A percentile compares a stretch with the other conserved stretches of the same genome.
These are phyloP conservation scores for Hirtodrosophila histrioides DNA, from an alignment of 2,888 invertebrate genomes.

Conservation along the genomic window DNA sequence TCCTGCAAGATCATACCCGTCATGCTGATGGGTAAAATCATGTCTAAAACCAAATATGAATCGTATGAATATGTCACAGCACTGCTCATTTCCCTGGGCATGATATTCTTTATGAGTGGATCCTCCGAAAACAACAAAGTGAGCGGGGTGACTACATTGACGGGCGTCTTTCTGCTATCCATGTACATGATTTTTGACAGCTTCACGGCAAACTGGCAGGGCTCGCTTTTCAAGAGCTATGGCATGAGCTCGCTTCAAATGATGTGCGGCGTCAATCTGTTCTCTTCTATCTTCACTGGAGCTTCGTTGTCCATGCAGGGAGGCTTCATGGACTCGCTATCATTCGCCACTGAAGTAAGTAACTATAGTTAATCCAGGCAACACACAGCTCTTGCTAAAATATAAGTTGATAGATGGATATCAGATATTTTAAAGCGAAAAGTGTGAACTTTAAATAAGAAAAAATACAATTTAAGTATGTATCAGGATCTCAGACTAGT, in stretches of 20 bases:
- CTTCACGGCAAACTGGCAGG: constrained; percentile 99
- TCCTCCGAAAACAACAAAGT: constrained; percentile 88
- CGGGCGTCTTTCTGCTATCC: constrained; percentile 93
- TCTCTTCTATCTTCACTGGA: constrained; percentile 94
- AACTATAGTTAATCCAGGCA: no score
- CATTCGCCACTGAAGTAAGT: constrained; percentile 89
- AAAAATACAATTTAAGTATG: no score
- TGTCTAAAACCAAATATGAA: constrained; percentile 94
- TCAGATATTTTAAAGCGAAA: no score
- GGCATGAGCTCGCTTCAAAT: constrained; percentile 93
- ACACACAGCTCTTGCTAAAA: no score
- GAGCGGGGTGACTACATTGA: constrained; percentile 90
- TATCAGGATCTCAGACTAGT: no score
- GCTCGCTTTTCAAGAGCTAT: constrained; percentile 92
- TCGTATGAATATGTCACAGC: constrained; percentile 97
- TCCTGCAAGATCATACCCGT: constrained; percentile 99
- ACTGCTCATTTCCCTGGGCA: constrained; percentile 94
- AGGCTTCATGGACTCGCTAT: constrained; percentile 89
- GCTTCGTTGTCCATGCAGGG: constrained; percentile 94
- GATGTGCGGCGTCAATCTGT: constrained; percentile 98
- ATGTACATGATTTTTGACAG: constrained; percentile 98
- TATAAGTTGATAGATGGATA: no score
- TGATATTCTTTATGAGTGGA: constrained; percentile 95
- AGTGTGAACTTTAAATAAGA: no score
- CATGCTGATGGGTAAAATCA: constrained; percentile 98